Percentiles rank a stretch among this genome's conserved stretches.
Conservation (phyloP, 1,140 invertebrate genomes). For the silkworm (Bombyx mori) region DNA sequence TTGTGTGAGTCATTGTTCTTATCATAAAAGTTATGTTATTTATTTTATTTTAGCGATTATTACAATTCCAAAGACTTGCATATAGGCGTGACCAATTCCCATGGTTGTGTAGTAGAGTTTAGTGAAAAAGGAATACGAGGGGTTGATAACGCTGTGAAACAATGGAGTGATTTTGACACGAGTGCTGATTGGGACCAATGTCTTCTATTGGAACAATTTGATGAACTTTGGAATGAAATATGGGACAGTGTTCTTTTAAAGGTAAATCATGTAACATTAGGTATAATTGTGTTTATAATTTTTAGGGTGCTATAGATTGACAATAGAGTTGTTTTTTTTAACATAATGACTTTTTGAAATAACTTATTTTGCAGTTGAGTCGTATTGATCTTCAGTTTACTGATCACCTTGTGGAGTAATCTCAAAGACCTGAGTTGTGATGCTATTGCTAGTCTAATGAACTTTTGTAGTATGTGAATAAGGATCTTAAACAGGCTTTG, state of each 20-base stretch:
- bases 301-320: too few species aligned
- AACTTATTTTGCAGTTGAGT: too few species aligned
- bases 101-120: conserved; percentile 82
- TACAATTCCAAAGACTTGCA: conserved; percentile 85
- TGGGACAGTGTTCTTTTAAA: conserved; percentile 82
- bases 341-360: too few species aligned
- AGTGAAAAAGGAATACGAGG: conserved; percentile 79
- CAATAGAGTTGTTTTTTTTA: too few species aligned
- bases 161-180: conserved; percentile 46
- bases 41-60: conserved; percentile 77
- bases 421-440: too few species aligned
- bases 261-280: conserved; percentile 39
- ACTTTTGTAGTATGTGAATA: too few species aligned
- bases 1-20: background rate
- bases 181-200: conserved; percentile 77
- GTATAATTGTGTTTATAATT: too few species aligned
- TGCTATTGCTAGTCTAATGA: too few species aligned
- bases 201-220: conserved; percentile 77
- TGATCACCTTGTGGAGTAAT: too few species aligned
- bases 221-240: conserved; percentile 78
- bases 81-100: conserved; percentile 84
- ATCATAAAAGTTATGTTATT: background rate
- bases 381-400: too few species aligned
- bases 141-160: conserved; percentile 50
- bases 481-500: background rate